Base-by-base conservation (phyloP, 2,113 vertebrate species). In the Eurypyga helias region DNA sequence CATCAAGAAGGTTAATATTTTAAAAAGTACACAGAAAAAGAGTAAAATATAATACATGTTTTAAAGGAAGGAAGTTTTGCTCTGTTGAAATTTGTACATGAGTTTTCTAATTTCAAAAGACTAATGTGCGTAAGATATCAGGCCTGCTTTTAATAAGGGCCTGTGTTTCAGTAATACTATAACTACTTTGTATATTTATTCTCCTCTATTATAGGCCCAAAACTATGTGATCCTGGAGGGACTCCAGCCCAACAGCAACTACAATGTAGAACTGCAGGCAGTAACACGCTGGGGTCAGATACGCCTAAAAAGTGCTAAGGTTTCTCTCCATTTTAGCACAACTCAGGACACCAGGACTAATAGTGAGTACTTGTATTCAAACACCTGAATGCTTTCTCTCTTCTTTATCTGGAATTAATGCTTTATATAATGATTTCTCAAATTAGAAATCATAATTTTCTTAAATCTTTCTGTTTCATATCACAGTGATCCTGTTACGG, bases 241-340 rank as follows among this genome's bases (percentile, higher is more conserved):
- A 8, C 99, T 99, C 60, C 98, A 98, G 13, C 98, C 98, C 13
- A 99, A 99, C 98, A 97, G 96, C 96, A 99, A 98, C 77, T 99
- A 99, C 97, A 98, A 98, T 0, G 98, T 99, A 91, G 99, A 99
- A 96, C 96, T 99, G 58, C 99, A 99, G 97, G 99, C 99, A 34
- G 94, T 99, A 87, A 98, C 99, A 2, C 99, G 99, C 41, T 99
- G 99, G 99, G 99, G 99, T 67, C 99, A 99, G 98, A 98, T 98
- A 31, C 99, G 99, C 24, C 98, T 99, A 49, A 99, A 99, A 98
- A 99, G 99, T 81, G 75, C 98, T 80, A 99, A 99, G 95, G 99
- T 98, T 41, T 98, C 99, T 33, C 98, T 99, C 17, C 98, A 98
- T 67, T 99, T 99, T 98, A 98, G 97, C 43, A 98, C 99, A 0